A percentile compares a stretch with the other conserved stretches of the same genome.
phyloP scores from a whole-genome alignment of 2,113 vertebrate species.

The Diphyllodes magnificus region DNA sequence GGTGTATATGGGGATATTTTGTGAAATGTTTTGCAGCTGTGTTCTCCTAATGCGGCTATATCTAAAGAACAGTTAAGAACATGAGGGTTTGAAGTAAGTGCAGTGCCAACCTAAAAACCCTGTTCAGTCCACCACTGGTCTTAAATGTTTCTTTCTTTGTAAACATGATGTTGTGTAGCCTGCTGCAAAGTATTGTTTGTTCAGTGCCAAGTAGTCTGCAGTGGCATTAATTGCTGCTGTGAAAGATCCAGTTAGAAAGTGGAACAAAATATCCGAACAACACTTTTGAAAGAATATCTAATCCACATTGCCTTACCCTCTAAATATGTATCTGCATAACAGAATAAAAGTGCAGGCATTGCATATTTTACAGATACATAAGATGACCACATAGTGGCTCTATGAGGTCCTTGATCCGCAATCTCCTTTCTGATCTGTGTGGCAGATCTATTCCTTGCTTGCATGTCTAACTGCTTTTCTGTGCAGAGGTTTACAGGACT shows the following conservation, averaged over 20 bases:
- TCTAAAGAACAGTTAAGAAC: not conserved
- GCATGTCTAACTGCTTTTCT: not conserved
- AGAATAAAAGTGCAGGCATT: not conserved
- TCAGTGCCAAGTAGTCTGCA: not conserved
- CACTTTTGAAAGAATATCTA: not conserved
- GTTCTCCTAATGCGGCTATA: not conserved
- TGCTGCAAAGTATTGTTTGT: not conserved
- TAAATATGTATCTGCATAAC: not conserved
- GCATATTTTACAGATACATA: not conserved
- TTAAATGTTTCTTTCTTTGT: not conserved
- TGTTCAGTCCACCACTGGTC: not conserved
- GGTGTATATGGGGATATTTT: accelerated
- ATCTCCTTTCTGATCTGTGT: not conserved
- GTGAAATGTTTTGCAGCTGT: not conserved
- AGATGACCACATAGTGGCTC: not conserved
- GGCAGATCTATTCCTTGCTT: not conserved
- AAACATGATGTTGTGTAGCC: not conserved
- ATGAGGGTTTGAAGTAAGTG: not conserved
- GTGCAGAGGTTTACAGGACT: not conserved
- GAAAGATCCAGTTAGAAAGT: not conserved
- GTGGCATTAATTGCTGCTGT: not conserved
- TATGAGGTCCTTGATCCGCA: not conserved
- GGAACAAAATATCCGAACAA: not conserved
- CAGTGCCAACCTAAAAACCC: not conserved
- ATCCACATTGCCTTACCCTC: not conserved